These are phyloP conservation scores for Xestia rhomboidea DNA, from an alignment of 2,888 invertebrate species.

Conservation along the genomic window DNA sequence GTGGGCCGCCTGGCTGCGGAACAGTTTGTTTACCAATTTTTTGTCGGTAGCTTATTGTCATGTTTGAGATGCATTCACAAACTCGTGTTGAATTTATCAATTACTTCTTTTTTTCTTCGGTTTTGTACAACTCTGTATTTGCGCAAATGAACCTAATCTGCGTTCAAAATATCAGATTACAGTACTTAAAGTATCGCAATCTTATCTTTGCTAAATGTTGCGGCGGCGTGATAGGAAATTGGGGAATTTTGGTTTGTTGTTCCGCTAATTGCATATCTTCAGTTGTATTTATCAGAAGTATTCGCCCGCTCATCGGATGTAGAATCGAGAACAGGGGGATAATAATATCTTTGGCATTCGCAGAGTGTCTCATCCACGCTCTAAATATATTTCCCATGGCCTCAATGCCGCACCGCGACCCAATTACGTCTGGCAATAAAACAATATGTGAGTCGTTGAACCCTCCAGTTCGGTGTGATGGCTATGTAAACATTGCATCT, in stretches of 20 bases:
- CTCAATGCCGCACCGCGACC: constrained; percentile 85
- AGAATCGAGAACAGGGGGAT: constrained; percentile 68
- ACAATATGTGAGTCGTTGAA: constrained; percentile 89
- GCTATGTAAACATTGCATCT: constrained; percentile 88
- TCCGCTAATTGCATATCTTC: constrained; percentile 39
- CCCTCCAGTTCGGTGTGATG: constrained; percentile 79
- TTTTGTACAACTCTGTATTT: constrained; percentile 27
- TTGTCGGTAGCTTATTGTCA: constrained; percentile 62
- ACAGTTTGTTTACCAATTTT: constrained; percentile 70
- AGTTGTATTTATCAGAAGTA: constrained; percentile 22
- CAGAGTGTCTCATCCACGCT: constrained; percentile 73
- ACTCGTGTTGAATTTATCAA: constrained; percentile 37
- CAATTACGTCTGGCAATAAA: constrained; percentile 88
- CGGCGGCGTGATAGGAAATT: constrained; percentile 41
- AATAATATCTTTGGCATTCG: constrained; percentile 71
- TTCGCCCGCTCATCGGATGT: constrained; percentile 21
- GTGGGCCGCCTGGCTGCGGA: constrained; percentile 44
- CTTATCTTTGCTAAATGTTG: constrained; percentile 58
- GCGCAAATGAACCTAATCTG: constrained; percentile 35
- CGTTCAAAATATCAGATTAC: constrained; percentile 54
- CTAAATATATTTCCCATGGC: constrained; percentile 81
- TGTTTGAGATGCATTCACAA: constrained; percentile 51
- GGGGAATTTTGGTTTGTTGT: constrained; percentile 30
- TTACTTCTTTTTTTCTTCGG: constrained; percentile 14
- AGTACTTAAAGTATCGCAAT: constrained; percentile 44